Evolutionary conservation across 2,888 invertebrate species (phyloP).

Genomic region (Argynnis bischoffii): DNA sequence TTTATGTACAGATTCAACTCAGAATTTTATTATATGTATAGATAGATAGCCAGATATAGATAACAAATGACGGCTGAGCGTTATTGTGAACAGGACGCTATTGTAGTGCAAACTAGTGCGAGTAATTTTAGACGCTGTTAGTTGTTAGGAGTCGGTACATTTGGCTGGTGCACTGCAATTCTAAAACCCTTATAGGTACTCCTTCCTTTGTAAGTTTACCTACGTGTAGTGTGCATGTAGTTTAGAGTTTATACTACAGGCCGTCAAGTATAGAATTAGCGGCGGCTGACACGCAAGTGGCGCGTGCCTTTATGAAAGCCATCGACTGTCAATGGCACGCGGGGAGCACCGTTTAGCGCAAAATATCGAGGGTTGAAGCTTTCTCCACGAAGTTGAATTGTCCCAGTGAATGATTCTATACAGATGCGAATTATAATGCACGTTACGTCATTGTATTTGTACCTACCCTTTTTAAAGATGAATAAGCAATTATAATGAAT

Average conservation of each 20-base stretch:
- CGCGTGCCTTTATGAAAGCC: not conserved
- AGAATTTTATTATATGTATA: too few species aligned
- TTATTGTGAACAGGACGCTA: not conserved
- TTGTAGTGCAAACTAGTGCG: not conserved
- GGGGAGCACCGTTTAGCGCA: not conserved
- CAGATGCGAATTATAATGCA: conserved; percentile 5
- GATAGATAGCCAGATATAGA: not conserved
- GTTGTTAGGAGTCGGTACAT: not conserved
- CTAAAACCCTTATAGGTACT: not conserved
- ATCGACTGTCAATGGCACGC: conserved; percentile 9
- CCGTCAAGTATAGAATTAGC: not conserved
- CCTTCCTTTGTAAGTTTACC: not conserved
- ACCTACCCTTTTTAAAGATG: not conserved
- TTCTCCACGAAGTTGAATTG: not conserved
- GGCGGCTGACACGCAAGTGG: conserved; percentile 3
- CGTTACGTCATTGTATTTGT: not conserved
- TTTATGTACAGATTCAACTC: too few species aligned
- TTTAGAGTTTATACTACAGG: not conserved
- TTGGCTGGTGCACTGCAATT: not conserved
- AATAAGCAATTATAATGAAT: not conserved
- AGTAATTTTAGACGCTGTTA: not conserved
- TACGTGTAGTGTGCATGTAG: too few species aligned
- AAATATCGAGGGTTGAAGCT: not conserved
- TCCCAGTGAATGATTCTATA: not conserved
- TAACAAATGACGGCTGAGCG: not conserved